Evolutionary conservation across 2,888 invertebrate genomes (phyloP), one percentile per base, ranked within the genome.

Genomic region (Rhagophthalmus giganteus): DNA sequence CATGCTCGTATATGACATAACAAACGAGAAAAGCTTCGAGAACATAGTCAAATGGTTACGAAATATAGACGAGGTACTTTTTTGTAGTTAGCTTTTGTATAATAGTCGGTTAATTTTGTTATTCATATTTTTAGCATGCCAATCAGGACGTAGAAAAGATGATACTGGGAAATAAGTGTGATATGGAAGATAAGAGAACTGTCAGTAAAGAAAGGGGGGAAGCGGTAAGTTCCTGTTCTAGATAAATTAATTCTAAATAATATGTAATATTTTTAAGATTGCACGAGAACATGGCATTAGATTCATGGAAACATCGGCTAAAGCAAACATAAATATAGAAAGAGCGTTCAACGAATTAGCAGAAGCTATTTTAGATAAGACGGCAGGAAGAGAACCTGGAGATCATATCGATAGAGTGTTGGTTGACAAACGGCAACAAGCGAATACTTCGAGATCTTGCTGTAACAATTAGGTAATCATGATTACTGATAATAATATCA

Each of bases 91-190:
- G 5, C 14, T 25, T 8, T 15, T 20, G 8, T 24, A 8, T n/a
- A 24, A 15, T 15, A 37, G 66, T 26, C 9, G 5, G 11, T 45
- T 44, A n/a, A n/a, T n/a, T n/a, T n/a, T n/a, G n/a, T n/a, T n/a
- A n/a, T n/a, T n/a, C n/a, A 54, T 59, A 45, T 58, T 78, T 76
- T 15, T 71, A 94, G 94, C 96, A 96, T 76, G 96, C 96, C 13
- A 96, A 94, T 78, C 95, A 95, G 78, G 96, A 97, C 79, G 96
- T 97, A 41, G 96, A 97, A 74, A 96, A 95, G 78, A 96, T 97
- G 96, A 95, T 97, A 67, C 80, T 97, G 67, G 97, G 96, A 59
- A 97, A 97, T 77, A 97, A 97, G 80, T 94, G 95, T 82, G 97
- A 97, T 79, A 93, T 95, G 93, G 90, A 93, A 65, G 95, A 95